Evolutionary conservation across 1,140 invertebrate species (phyloP).

Genomic region (Antheraea pernyi): DNA sequence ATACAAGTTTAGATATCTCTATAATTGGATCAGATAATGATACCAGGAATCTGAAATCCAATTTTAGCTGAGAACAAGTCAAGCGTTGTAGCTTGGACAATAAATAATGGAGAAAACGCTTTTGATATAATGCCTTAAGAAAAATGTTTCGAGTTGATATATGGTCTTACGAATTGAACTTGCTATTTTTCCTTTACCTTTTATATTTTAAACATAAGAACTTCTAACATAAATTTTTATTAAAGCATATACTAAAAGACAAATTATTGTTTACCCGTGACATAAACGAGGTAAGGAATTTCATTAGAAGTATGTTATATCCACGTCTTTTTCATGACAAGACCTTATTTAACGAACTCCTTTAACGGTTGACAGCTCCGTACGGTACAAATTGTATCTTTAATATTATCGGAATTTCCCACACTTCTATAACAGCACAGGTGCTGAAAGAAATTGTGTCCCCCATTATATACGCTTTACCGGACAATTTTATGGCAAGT

Average conservation of each 20-base stretch:
- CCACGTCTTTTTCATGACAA: not conserved
- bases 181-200: conserved; percentile 2
- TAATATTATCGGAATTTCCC: conserved; percentile 2
- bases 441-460: conserved; percentile 46
- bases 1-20: conserved; percentile 13
- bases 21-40: conserved; percentile 16
- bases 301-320: too few species aligned
- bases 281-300: too few species aligned
- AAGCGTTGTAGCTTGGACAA: conserved; percentile 11
- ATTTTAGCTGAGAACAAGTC: conserved; percentile 16
- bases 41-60: conserved; percentile 15
- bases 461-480: conserved; percentile 40
- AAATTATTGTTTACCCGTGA: too few species aligned
- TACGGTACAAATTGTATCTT: not conserved
- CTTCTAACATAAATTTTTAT: too few species aligned
- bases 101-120: conserved; percentile 14
- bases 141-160: conserved; percentile 11
- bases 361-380: not conserved
- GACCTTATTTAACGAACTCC: not conserved
- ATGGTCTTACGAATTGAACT: conserved; percentile 5
- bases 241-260: too few species aligned
- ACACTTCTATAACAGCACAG: conserved; percentile 25
- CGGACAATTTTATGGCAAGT: conserved; percentile 46
- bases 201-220: not conserved
- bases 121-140: conserved; percentile 14